Conservation (phyloP, 2,888 invertebrate species). For the Candidula unifasciata region DNA sequence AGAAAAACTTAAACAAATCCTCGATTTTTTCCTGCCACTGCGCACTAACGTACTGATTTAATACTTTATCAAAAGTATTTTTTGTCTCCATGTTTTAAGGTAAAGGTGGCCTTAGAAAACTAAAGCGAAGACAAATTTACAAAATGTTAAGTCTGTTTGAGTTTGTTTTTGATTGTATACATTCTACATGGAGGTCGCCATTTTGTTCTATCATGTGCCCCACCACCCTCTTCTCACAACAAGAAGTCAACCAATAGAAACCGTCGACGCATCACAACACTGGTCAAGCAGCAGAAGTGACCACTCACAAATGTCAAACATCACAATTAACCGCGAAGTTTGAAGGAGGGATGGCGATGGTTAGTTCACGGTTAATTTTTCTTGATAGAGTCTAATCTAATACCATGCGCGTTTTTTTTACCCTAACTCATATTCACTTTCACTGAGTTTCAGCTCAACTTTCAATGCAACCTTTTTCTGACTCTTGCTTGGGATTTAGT, state of each 20-base stretch:
- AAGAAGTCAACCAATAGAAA: constrained; percentile 38
- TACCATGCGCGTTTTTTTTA: no score
- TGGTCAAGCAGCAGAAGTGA: neutral
- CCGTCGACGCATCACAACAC: neutral
- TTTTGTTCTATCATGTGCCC: constrained; percentile 55
- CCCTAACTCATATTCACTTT: no score
- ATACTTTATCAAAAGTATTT: constrained; percentile 23
- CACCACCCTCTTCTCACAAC: constrained; percentile 10
- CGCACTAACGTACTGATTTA: constrained; percentile 10
- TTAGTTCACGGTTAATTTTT: no score
- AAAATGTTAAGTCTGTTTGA: neutral
- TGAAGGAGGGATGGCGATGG: constrained; percentile 13
- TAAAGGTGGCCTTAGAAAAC: neutral
- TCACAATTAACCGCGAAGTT: constrained; percentile 5
- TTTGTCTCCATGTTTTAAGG: constrained; percentile 17
- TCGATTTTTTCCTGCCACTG: constrained; percentile 15
- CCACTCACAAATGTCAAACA: neutral
- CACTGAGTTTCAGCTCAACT: no score
- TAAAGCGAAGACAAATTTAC: neutral
- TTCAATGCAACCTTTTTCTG: no score
- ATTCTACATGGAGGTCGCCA: constrained; percentile 53
- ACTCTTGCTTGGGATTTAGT: no score
- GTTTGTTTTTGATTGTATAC: neutral
- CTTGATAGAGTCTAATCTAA: no score
- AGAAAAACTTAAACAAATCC: constrained; percentile 65